Conservation (phyloP, 1,140 invertebrate species). For the Camponotus floridanus region DNA sequence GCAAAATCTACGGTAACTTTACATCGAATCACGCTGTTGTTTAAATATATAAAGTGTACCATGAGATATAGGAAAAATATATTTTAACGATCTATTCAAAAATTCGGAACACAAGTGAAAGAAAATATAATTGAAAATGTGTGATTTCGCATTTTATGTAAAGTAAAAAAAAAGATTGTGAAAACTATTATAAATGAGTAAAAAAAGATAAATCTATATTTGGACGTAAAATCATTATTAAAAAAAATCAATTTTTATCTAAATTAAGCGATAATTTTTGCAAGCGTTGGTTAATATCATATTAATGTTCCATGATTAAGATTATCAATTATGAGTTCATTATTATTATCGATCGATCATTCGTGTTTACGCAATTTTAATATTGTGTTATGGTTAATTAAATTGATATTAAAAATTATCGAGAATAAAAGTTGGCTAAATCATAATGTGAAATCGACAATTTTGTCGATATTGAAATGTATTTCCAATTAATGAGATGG, state of each 20-base stretch:
- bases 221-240: background rate
- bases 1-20: background rate
- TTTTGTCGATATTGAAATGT: constrained; percentile 53
- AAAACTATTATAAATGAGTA: background rate
- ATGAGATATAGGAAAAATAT: background rate
- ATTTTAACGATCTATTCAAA: background rate
- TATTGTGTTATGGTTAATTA: background rate
- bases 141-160: background rate
- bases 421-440: background rate
- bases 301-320: background rate
- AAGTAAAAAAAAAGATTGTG: background rate
- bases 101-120: background rate
- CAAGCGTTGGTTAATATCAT: background rate
- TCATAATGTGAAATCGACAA: constrained; percentile 40
- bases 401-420: constrained; percentile 12
- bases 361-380: background rate
- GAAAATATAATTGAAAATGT: background rate
- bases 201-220: background rate
- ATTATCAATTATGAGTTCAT: background rate
- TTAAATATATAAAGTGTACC: background rate
- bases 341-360: constrained; percentile 11
- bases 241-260: background rate
- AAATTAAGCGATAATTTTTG: background rate
- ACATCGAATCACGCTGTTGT: background rate
- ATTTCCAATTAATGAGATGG: constrained; percentile 17